These are phyloP conservation scores for Cataglyphis rosenhaueri DNA, from an alignment of 2,888 invertebrate species.

Conservation along the genomic window DNA sequence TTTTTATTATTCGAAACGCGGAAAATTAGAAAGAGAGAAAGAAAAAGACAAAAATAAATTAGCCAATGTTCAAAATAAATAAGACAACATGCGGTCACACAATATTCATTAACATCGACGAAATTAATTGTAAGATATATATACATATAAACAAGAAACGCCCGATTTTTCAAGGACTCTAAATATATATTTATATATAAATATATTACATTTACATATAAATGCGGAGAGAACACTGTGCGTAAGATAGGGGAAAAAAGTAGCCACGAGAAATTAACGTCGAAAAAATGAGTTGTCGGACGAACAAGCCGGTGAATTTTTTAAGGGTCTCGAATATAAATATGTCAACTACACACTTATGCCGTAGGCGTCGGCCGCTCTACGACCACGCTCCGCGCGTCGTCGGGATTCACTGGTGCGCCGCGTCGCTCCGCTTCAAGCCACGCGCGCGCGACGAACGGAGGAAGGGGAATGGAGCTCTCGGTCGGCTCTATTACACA, in stretches of 20 bases:
- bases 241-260: neutral
- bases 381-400: conserved; percentile 66
- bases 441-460: conserved; percentile 48
- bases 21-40: neutral
- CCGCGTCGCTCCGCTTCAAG: conserved; percentile 15
- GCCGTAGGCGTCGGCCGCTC: neutral
- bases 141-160: neutral
- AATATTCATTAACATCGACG: neutral
- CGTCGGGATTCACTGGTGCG: conserved; percentile 69
- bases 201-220: neutral
- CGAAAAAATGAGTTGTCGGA: neutral
- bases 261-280: neutral
- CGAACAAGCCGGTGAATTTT: neutral
- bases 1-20: conserved; percentile 17
- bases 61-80: neutral
- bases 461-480: conserved; percentile 24
- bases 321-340: neutral
- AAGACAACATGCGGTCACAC: neutral
- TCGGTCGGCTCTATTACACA: conserved; percentile 70
- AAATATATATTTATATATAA: neutral
- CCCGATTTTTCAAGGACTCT: neutral
- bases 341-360: conserved; percentile 10
- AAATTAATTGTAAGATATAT: neutral
- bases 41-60: neutral
- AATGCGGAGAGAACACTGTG: neutral